A percentile compares a stretch with the other conserved stretches of the same genome.
phyloP scores from a whole-genome alignment of 1,140 invertebrate species.

The Dendrolimus kikuchii region DNA sequence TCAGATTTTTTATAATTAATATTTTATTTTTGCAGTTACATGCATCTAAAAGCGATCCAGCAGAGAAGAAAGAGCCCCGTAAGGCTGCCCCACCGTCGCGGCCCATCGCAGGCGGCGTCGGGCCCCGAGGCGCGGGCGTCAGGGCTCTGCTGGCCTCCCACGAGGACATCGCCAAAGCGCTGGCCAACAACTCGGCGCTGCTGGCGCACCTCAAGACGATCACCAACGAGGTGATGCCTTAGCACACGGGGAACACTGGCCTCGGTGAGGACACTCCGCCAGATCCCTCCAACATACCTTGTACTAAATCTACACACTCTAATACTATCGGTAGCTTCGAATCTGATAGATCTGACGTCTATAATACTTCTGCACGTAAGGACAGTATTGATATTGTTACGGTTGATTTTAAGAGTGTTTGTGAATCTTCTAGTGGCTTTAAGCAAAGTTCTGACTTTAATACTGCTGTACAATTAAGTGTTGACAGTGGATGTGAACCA shows the following conservation, averaged over 20 bases:
- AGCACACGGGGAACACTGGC: slow-evolving; percentile 17
- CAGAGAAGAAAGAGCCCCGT: slow-evolving; percentile 10
- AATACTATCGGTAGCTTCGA: no score
- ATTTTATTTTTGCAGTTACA: slow-evolving; percentile 13
- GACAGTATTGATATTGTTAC: no score
- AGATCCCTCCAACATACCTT: neutral
- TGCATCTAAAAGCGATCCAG: slow-evolving; percentile 14
- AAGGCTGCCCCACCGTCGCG: neutral
- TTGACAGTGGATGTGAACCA: no score
- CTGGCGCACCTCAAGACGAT: slow-evolving; percentile 30
- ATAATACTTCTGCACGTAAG: no score
- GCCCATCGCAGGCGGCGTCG: slow-evolving; percentile 12
- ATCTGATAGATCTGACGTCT: no score
- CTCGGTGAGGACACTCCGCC: slow-evolving; percentile 1
- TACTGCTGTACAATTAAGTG: no score
- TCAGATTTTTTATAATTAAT: no score
- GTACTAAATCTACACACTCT: neutral
- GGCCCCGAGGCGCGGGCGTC: slow-evolving; percentile 29
- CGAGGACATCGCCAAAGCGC: slow-evolving; percentile 30
- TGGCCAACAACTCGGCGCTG: slow-evolving; percentile 34
- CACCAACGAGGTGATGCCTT: slow-evolving; percentile 27
- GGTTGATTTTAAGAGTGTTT: no score
- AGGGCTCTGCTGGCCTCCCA: slow-evolving; percentile 41
- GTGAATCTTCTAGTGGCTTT: no score
- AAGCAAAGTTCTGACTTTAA: no score